phyloP scores from a whole-genome alignment of 2,888 invertebrate species.

The Spicauda simplicius region DNA sequence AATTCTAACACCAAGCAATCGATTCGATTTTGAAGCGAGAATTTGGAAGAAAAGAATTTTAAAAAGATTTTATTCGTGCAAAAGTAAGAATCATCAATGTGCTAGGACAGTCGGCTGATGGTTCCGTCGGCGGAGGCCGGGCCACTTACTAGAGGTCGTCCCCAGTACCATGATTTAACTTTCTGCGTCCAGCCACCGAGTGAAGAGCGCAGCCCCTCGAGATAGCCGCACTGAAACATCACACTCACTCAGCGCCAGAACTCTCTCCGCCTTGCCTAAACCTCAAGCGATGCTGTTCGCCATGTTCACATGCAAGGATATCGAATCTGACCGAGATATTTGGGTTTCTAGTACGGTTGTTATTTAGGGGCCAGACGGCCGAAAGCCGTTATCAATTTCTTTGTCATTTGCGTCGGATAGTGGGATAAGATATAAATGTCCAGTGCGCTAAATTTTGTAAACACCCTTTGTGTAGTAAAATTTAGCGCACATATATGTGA shows the following conservation, averaged over 20 bases:
- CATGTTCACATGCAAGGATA: slow-evolving; percentile 9
- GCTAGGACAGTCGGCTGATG: slow-evolving; percentile 79
- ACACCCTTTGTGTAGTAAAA: background rate
- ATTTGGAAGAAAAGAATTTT: slow-evolving; percentile 62
- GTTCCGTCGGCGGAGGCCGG: slow-evolving; percentile 74
- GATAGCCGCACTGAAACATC: slow-evolving; percentile 94
- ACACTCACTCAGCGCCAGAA: slow-evolving; percentile 81
- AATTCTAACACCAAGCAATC: slow-evolving; percentile 78
- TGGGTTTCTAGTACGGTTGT: background rate
- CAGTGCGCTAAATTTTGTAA: background rate
- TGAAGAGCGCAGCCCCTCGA: slow-evolving; percentile 97
- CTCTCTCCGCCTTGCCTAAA: slow-evolving; percentile 50
- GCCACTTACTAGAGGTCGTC: slow-evolving; percentile 97
- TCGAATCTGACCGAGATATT: slow-evolving; percentile 10
- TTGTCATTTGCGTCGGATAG: background rate
- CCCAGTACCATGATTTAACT: slow-evolving; percentile 99
- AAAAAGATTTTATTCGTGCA: slow-evolving; percentile 70
- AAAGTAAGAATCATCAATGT: slow-evolving; percentile 79
- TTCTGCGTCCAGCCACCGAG: slow-evolving; percentile 98
- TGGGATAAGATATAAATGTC: background rate
- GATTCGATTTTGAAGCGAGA: slow-evolving; percentile 73
- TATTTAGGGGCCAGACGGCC: background rate
- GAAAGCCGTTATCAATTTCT: background rate
- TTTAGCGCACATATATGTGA: background rate
- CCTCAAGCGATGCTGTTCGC: slow-evolving; percentile 23